These are phyloP conservation scores for Monochamus saltuarius DNA, from an alignment of 1,140 invertebrate species.

Conservation along the genomic window DNA sequence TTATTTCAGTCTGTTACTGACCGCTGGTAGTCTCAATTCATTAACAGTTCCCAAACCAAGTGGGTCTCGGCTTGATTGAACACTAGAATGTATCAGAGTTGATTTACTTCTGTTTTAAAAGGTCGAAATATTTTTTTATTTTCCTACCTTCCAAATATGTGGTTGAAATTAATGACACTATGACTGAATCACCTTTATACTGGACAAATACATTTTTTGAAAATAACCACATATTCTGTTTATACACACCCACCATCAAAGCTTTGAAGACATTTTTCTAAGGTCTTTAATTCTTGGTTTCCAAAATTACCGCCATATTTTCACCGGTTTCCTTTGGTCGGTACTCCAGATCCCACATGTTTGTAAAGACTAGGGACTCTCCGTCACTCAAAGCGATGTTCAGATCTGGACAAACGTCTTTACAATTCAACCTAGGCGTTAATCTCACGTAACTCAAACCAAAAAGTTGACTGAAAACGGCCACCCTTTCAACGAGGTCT, in stretches of 20 bases:
- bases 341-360: conserved; percentile 77
- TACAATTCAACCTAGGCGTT: conserved; percentile 68
- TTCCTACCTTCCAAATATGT: no score
- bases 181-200: no score
- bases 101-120: no score
- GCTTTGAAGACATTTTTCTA: background rate
- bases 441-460: conserved; percentile 68
- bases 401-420: conserved; percentile 65
- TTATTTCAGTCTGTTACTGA: no score
- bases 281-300: conserved; percentile 54
- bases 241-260: background rate
- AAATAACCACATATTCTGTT: background rate
- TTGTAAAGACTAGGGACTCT: conserved; percentile 71
- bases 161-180: no score
- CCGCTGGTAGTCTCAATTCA: no score
- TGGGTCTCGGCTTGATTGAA: no score
- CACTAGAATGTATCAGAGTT: no score
- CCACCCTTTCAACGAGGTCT: conserved; percentile 66
- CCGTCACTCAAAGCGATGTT: conserved; percentile 66
- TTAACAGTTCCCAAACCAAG: no score
- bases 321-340: conserved; percentile 66
- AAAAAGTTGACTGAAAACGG: conserved; percentile 72
- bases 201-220: background rate
- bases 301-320: conserved; percentile 74
- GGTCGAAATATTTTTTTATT: no score